A percentile compares a stretch with the other conserved stretches of the same genome.
phyloP scores from a whole-genome alignment of 2,797 vertebrate species.

The Falco biarmicus region DNA sequence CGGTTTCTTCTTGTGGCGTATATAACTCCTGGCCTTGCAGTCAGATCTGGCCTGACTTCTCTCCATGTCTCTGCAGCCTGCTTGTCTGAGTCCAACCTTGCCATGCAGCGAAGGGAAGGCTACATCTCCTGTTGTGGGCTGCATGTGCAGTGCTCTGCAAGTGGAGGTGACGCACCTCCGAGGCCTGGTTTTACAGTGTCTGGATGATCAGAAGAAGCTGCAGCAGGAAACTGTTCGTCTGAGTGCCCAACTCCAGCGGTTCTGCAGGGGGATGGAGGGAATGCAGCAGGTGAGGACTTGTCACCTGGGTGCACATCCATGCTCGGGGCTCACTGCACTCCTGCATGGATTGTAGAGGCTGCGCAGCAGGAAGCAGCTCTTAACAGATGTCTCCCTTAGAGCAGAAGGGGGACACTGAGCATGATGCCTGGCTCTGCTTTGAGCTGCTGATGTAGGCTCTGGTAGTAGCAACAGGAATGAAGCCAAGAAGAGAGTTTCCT shows the following conservation, averaged over 20 bases:
- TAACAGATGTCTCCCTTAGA: not conserved
- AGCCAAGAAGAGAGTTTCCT: not conserved
- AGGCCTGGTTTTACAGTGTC: constrained; percentile 76
- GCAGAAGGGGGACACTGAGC: not conserved
- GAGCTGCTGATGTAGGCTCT: not conserved
- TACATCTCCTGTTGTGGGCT: constrained; percentile 48
- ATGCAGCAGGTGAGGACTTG: constrained; percentile 81
- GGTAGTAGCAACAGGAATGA: not conserved
- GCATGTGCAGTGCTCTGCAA: constrained; percentile 76
- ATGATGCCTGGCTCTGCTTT: not conserved
- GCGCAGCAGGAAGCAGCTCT: not conserved
- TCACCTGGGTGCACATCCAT: not conserved
- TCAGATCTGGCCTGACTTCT: not conserved
- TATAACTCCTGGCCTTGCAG: not conserved
- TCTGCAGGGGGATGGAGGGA: constrained; percentile 76
- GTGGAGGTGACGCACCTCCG: constrained; percentile 72
- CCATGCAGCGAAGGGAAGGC: constrained; percentile 67
- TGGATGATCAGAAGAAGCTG: constrained; percentile 79
- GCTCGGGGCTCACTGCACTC: not conserved
- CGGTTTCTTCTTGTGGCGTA: not conserved
- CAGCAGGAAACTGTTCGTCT: constrained; percentile 77
- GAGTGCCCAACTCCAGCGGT: constrained; percentile 75
- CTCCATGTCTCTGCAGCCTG: constrained; percentile 70
- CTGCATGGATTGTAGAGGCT: not conserved
- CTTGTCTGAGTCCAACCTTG: constrained; percentile 74